phyloP scores from a whole-genome alignment of 1,140 invertebrate genomes.

The Danaus melanippus region DNA sequence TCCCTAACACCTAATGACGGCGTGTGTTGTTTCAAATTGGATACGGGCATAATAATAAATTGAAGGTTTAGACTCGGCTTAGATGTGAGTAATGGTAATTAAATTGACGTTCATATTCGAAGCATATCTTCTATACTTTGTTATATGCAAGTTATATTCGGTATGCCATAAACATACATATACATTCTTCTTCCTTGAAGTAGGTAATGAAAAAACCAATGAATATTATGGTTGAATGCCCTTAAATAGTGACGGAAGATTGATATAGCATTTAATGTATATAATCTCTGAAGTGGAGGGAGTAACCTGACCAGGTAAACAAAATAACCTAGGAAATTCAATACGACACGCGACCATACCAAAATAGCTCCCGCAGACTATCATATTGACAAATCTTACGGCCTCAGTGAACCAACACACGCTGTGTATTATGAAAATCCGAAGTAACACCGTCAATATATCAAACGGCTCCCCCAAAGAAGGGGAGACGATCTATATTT shows the following conservation, averaged over 20 bases:
- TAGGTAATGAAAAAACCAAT: too few species aligned
- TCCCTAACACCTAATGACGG: conserved; percentile 52
- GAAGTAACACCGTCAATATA: conserved; percentile 62
- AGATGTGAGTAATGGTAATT: conserved; percentile 65
- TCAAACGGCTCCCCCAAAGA: conserved; percentile 57
- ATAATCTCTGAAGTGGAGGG: conserved; percentile 18
- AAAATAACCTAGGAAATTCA: conserved; percentile 48
- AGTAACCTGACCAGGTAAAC: conserved; percentile 32
- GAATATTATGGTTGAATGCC: too few species aligned
- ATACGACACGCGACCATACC: conserved; percentile 50
- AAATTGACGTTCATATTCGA: conserved; percentile 60
- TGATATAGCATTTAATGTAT: too few species aligned
- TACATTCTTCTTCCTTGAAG: too few species aligned
- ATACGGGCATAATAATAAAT: conserved; percentile 71
- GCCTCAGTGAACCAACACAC: conserved; percentile 64
- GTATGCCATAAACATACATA: too few species aligned
- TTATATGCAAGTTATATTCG: too few species aligned
- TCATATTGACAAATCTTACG: conserved; percentile 70
- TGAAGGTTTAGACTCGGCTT: conserved; percentile 63
- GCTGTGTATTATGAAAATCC: conserved; percentile 67
- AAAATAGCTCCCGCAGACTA: conserved; percentile 62
- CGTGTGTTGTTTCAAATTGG: conserved; percentile 69
- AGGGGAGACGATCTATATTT: conserved; percentile 64
- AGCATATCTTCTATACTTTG: background rate
- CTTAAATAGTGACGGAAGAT: too few species aligned